Evolutionary conservation across 2,797 vertebrate genomes (phyloP), one percentile per base, ranked within the genome.

Genomic region (Poecilia gillii): DNA sequence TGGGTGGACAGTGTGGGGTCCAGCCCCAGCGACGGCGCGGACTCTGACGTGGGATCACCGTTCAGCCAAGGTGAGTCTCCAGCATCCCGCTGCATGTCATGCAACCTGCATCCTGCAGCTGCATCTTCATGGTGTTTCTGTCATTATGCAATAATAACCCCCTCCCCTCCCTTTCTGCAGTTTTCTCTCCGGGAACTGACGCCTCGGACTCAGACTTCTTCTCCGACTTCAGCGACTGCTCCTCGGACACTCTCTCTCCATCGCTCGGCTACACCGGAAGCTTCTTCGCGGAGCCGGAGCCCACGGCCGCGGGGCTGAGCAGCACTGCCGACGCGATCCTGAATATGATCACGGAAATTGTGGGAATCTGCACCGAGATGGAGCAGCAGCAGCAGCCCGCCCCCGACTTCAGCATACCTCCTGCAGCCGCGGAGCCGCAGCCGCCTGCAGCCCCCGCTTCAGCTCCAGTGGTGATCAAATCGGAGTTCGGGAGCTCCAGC

Each of bases 321-420:
- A 97, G 97, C 91, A 97, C 97, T 77, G 96, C 97, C 5, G 98
- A 99, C 87, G 96, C 97, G 1, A 97, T 99, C 87, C 97, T 99
- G 92, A 98, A 94, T 91, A 95, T 99, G 93, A 98, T 99, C 95
- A 97, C 98, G 0, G 98, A 98, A 73, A 99, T 99, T 84, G 95
- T 99, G 23, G 98, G 98, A 23, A 96, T 98, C 86, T 97, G 97
- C 53, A 96, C 97, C 0, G 97, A 97, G 72, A 94, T 95, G 80
- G 94, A 93, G 79, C 91, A 90, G 77, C 83, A 86, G 92, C 94
- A 14, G 75, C 84, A 2, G 83, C 72, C 85, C 47, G 41, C 75
- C 81, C 93, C 94, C 0, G 77, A 70, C 12, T 1, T 68, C 4
- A 74, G 57, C 73, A 0, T 28, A 72, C 79, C 81, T 1, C 0